Evolutionary conservation across 2,113 vertebrate species (phyloP).

Genomic region (Acanthisitta chloris): DNA sequence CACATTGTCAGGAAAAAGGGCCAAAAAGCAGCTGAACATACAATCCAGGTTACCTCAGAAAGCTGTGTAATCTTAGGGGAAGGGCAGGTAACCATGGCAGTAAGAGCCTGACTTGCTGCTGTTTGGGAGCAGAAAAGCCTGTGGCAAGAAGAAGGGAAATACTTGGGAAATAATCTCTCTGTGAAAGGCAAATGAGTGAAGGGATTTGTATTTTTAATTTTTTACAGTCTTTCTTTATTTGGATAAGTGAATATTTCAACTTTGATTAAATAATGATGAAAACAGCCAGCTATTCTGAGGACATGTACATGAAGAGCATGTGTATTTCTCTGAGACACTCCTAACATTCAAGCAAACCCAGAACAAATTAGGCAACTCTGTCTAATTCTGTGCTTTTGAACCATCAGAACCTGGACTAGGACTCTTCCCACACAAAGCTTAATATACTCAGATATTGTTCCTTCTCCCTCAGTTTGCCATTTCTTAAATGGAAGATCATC

Average conservation of each 20-base stretch:
- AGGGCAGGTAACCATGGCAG: not conserved
- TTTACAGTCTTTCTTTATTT: not conserved
- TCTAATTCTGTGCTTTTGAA: not conserved
- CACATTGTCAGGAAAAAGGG: not conserved
- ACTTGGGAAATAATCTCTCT: not conserved
- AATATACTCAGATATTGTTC: not conserved
- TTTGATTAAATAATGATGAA: not conserved
- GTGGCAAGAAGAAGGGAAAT: not conserved
- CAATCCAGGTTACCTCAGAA: not conserved
- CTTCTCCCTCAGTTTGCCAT: not conserved
- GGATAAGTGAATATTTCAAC: not conserved
- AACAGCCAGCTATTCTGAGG: not conserved
- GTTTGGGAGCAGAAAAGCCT: not conserved
- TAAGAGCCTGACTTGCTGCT: not conserved
- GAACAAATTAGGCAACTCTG: not conserved
- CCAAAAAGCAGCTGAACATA: not conserved
- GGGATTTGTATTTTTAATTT: not conserved
- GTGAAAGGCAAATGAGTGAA: not conserved
- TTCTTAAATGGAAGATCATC: not conserved
- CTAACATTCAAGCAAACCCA: not conserved
- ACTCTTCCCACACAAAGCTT: not conserved
- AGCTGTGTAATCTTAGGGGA: not conserved
- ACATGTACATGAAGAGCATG: not conserved
- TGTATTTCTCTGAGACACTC: not conserved
- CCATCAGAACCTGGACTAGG: not conserved